Evolutionary conservation across 1,140 invertebrate species (phyloP), one percentile per base, ranked within the genome.

Genomic region (Trinorchestia longiramus): DNA sequence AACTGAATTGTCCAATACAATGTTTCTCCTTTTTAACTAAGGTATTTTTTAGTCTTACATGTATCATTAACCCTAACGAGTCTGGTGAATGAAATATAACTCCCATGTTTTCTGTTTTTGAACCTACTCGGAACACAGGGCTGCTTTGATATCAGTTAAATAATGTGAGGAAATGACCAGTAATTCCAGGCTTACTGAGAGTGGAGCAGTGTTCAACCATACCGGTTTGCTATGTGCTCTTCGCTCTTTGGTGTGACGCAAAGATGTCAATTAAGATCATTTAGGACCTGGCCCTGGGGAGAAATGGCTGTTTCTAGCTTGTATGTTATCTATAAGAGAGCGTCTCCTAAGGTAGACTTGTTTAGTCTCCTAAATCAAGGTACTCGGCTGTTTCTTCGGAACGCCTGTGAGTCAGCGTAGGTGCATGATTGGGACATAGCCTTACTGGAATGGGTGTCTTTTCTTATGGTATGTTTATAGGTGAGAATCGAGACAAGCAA

Each of bases 211-310:
- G 62, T 77, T 77, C 62, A 77, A 23, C 62, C 62, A 36, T 77
- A 77, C 62, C 62, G 62, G 62, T 77, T 77, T 77, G 62, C 15
- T 77, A 28, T 23, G 62, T 77, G 62, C 62, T 11, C 62, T 28
- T 77, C 62, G 62, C 62, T 77, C 15, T 77, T 77, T 36, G 62
- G 62, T 77, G 62, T 77, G 62, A 77, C 62, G 36, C 62, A 77
- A 77, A 77, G 62, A 77, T 77, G 62, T 77, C 62, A 77, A 77
- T 77, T 77, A 77, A 77, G 62, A 77, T 77, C 62, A 77, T 77
- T 77, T 77, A 77, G 62, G 62, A 36, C 62, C 62, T 77, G 62
- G 11, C 36, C 62, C 62, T 77, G 8, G 62, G 62, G 28, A 77
- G 62, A 77, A 77, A 77, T 77, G 62, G 36, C 62, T 77, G 62